A percentile compares a stretch with the other conserved stretches of the same genome.
phyloP scores from a whole-genome alignment of 2,113 vertebrate genomes.

The Paramormyrops kingsleyae region DNA sequence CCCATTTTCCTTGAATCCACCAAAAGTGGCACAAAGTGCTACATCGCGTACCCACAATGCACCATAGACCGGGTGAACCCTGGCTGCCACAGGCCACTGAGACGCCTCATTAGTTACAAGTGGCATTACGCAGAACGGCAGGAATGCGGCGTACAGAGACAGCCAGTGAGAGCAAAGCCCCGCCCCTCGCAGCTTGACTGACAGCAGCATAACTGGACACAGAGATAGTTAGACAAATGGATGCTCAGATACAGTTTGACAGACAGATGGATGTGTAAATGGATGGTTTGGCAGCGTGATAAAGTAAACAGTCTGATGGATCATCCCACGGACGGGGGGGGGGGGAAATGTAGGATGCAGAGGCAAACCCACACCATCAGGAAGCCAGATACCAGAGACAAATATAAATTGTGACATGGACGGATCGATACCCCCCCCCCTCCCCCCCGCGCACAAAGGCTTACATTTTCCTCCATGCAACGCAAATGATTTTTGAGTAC shows the following conservation, averaged over 20 bases:
- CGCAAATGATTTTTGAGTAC: conserved; percentile 47
- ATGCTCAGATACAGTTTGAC: conserved; percentile 66
- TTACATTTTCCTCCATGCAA: conserved; percentile 48
- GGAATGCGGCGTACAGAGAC: conserved; percentile 30
- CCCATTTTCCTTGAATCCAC: background rate
- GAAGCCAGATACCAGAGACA: conserved; percentile 58
- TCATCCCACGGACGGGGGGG: conserved; percentile 62
- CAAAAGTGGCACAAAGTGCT: background rate
- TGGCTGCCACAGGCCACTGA: background rate
- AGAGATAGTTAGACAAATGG: conserved; percentile 69
- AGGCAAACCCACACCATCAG: conserved; percentile 46
- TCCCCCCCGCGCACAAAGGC: conserved; percentile 57
- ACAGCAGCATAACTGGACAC: conserved; percentile 57
- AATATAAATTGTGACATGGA: conserved; percentile 65
- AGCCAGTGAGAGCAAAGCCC: conserved; percentile 25
- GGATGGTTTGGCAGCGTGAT: conserved; percentile 70
- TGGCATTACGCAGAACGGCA: conserved; percentile 33
- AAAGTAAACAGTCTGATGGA: conserved; percentile 73
- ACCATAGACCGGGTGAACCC: background rate
- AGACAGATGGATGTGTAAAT: conserved; percentile 69
- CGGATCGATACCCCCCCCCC: conserved; percentile 55
- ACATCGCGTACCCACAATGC: background rate
- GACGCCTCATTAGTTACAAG: conserved; percentile 10
- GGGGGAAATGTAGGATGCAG: conserved; percentile 43
- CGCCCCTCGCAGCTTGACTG: conserved; percentile 47